These are phyloP conservation scores for Mus spicilegus DNA, from an alignment of 2,113 vertebrate genomes.

Conservation along the genomic window DNA sequence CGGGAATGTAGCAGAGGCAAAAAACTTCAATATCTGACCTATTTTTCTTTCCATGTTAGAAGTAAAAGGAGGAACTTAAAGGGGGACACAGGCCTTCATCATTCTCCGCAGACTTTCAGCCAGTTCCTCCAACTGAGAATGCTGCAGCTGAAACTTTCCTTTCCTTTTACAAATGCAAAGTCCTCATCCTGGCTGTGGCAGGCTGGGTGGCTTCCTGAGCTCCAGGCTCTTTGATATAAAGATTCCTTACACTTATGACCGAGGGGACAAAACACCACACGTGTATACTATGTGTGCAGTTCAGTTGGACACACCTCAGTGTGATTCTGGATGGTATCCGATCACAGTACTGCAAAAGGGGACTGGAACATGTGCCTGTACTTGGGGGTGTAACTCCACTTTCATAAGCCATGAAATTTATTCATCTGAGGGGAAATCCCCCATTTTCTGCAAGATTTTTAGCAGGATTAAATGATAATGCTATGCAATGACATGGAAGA, in stretches of 20 bases:
- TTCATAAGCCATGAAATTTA: background rate
- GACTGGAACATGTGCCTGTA: background rate
- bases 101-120: conserved; percentile 49
- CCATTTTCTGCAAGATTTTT: background rate
- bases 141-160: background rate
- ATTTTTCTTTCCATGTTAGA: conserved; percentile 68
- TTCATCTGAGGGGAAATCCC: background rate
- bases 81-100: conserved; percentile 47
- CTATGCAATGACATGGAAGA: background rate
- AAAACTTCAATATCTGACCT: conserved; percentile 73
- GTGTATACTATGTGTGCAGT: background rate
- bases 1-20: conserved; percentile 3
- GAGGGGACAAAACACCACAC: rapidly evolving
- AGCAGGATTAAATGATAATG: background rate
- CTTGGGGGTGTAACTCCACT: background rate
- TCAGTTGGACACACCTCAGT: rapidly evolving
- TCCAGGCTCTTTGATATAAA: background rate
- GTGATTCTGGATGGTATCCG: background rate
- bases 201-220: background rate
- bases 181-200: background rate
- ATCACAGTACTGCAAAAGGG: background rate
- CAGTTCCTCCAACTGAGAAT: conserved; percentile 1
- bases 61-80: conserved; percentile 64
- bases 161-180: conserved; percentile 40
- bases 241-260: background rate